phyloP scores from a whole-genome alignment of 2,113 vertebrate genomes.

The Stegostoma tigrinum region DNA sequence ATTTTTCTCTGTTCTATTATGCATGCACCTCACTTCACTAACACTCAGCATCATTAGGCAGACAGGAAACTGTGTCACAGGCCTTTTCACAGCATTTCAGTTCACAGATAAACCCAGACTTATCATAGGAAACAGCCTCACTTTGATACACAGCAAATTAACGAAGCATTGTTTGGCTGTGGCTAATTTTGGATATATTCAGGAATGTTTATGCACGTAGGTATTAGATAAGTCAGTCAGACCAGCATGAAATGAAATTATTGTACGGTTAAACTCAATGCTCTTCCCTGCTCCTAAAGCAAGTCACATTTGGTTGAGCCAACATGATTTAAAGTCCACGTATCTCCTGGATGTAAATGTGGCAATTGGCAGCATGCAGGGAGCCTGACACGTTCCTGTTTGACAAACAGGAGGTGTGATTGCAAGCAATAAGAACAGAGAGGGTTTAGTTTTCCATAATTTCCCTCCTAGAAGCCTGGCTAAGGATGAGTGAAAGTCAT shows the following conservation, averaged over 20 bases:
- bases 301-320: not conserved
- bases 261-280: not conserved
- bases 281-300: not conserved
- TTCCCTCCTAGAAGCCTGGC: not conserved
- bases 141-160: not conserved
- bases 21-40: not conserved
- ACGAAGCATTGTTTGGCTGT: not conserved
- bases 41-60: not conserved
- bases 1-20: not conserved
- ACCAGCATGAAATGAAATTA: not conserved
- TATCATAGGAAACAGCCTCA: not conserved
- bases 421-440: not conserved
- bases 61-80: not conserved
- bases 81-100: not conserved
- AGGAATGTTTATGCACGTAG: not conserved
- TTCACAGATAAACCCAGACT: not conserved
- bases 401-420: not conserved
- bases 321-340: not conserved
- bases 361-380: not conserved
- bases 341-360: not conserved
- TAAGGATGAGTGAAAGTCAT: not conserved
- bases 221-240: not conserved
- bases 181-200: not conserved
- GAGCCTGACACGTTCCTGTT: not conserved
- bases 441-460: not conserved